Percentiles rank a stretch among this genome's conserved stretches.
phyloP scores from a whole-genome alignment of 2,113 vertebrate species.

The Epinephelus lanceolatus region DNA sequence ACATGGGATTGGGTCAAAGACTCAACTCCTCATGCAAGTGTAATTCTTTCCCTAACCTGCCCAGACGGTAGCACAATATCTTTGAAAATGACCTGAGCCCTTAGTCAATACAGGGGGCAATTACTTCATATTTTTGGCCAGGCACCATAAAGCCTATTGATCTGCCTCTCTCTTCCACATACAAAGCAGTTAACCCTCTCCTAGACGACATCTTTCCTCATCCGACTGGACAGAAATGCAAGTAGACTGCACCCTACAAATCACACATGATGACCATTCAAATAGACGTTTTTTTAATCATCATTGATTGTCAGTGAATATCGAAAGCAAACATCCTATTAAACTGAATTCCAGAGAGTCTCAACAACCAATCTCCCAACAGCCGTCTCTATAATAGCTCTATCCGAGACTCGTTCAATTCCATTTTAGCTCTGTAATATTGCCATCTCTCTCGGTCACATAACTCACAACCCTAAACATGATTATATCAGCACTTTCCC shows the following conservation, averaged over 20 bases:
- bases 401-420: constrained; percentile 43
- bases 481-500: constrained; percentile 76
- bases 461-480: constrained; percentile 67
- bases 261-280: constrained; percentile 17
- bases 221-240: constrained; percentile 28
- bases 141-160: constrained; percentile 73
- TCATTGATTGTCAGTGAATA: constrained; percentile 24
- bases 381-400: constrained; percentile 28
- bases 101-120: constrained; percentile 66
- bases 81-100: constrained; percentile 51
- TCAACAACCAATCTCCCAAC: constrained; percentile 40
- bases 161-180: constrained; percentile 38
- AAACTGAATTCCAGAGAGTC: constrained; percentile 19
- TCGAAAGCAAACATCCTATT: constrained; percentile 37
- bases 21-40: constrained; percentile 1
- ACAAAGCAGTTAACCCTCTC: constrained; percentile 59
- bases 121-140: constrained; percentile 71
- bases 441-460: constrained; percentile 38
- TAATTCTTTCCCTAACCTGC: constrained; percentile 37
- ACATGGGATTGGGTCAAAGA: neutral
- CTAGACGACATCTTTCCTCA: constrained; percentile 24
- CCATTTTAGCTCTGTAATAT: constrained; percentile 56
- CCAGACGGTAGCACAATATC: constrained; percentile 44
- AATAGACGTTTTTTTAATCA: constrained; percentile 21
- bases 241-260: constrained; percentile 5